Evolutionary conservation across 2,888 invertebrate species (phyloP).

Genomic region (Eumacrocentrus americanus): DNA sequence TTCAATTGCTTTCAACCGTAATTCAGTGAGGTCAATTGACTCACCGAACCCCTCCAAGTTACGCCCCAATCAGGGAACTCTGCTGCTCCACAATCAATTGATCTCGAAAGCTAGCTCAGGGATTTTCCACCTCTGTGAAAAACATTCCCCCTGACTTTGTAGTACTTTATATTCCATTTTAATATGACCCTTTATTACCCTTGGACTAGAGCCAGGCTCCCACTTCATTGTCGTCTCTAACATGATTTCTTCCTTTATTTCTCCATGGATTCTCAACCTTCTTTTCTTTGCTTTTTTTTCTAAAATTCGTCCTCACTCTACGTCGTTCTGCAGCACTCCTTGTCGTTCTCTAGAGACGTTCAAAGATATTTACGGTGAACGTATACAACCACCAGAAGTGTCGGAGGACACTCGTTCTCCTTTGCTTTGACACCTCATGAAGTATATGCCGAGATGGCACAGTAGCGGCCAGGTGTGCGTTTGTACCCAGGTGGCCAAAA

Average conservation of each 20-base stretch:
- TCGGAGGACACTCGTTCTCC: neutral
- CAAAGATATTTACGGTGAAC: constrained; percentile 37
- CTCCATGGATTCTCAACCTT: no score
- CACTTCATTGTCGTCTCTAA: neutral
- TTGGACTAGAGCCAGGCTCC: constrained; percentile 2
- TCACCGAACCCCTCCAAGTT: neutral
- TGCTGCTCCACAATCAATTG: neutral
- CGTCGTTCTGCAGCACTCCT: neutral
- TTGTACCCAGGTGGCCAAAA: neutral
- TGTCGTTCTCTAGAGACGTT: constrained; percentile 26
- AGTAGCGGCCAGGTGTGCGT: neutral
- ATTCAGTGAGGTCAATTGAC: neutral
- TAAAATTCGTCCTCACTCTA: no score
- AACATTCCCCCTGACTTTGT: neutral
- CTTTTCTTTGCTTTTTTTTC: no score
- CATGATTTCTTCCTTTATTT: neutral
- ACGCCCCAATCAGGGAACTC: neutral
- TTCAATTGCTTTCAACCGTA: neutral
- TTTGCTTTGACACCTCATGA: neutral
- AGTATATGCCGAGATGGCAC: no score
- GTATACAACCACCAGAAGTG: neutral
- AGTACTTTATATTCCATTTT: neutral
- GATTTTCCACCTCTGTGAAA: neutral
- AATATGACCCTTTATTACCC: neutral
- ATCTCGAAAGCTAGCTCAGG: neutral